Evolutionary conservation across 2,113 vertebrate genomes (phyloP), one percentile per base, ranked within the genome.

Genomic region (Fregata magnificens): DNA sequence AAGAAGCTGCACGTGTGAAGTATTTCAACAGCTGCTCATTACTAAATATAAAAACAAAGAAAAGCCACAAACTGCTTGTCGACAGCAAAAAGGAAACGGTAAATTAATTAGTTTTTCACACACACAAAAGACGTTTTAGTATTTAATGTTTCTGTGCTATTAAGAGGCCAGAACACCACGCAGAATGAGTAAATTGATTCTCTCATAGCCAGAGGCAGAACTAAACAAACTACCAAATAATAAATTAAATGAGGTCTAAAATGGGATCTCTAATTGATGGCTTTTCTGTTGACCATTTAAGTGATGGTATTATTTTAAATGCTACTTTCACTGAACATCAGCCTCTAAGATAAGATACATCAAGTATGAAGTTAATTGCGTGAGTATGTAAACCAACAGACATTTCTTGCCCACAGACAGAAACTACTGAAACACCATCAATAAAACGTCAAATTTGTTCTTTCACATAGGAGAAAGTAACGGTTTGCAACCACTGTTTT

Each of bases 231-330:
- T n/a, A 87, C 13, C 49, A 92, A 92, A 80, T 88, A 88, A 82
- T 62, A 88, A 70, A 81, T 70, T 82, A 95, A 93, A 88, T 83
- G 31, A 95, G 16, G 21, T 73, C 38, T 90, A 81, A 90, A 96
- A 90, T 58, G 17, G 65, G 31, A 61, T 80, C 50, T 80, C 45
- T 86, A 94, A 90, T 82, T 90, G 90, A 92, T 70, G 53, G 34
- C 28, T 88, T 95, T 56, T 85, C 62, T 65, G 36, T 58, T 96
- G 92, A 94, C 85, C 29, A 4, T 63, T 93, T 87, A 65, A 88
- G 34, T 40, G 45, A 65, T 44, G 82, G 22, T 13, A 73, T 55
- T 74, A 67, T 79, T 95, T 82, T 82, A 89, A 93, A 93, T 67
- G 52, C 36, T 87, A 22, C 53, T 82, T 93, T 89, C 69, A 66